These are phyloP conservation scores for Cygnus olor DNA, from an alignment of 2,797 vertebrate genomes.

Conservation along the genomic window DNA sequence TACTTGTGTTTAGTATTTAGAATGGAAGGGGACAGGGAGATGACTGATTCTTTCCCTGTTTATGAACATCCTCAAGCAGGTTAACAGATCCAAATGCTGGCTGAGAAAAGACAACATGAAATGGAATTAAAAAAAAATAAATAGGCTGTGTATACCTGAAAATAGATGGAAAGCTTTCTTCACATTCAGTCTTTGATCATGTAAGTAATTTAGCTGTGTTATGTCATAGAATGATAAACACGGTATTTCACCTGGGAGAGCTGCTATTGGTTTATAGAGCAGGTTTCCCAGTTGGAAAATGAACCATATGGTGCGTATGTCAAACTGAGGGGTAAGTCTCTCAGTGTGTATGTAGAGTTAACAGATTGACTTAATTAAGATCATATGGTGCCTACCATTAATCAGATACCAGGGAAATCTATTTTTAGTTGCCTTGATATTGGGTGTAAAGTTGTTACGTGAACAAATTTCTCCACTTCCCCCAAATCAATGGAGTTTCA, in stretches of 20 bases:
- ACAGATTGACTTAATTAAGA: constrained; percentile 55
- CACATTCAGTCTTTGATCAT: constrained; percentile 8
- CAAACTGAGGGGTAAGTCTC: constrained; percentile 7
- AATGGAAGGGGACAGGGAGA: not conserved
- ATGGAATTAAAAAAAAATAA: not conserved
- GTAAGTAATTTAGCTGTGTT: constrained; percentile 26
- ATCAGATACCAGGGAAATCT: not conserved
- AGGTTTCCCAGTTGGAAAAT: constrained; percentile 57
- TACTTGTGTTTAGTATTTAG: not conserved
- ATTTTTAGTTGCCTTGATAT: not conserved
- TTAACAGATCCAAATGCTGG: not conserved
- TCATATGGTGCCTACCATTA: constrained; percentile 45
- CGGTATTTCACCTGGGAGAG: constrained; percentile 39
- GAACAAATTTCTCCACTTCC: not conserved
- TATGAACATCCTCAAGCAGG: not conserved
- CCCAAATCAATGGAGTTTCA: not conserved
- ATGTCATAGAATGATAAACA: constrained; percentile 17
- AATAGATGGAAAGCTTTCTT: not conserved
- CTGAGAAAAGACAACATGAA: not conserved
- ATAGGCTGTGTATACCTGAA: not conserved
- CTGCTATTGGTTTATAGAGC: not conserved
- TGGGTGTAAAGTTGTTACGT: not conserved
- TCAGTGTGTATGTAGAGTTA: not conserved
- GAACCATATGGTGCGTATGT: constrained; percentile 58
- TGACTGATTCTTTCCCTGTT: not conserved